These are phyloP conservation scores for Anas platyrhynchos DNA, from an alignment of 2,113 vertebrate species.

Conservation along the genomic window DNA sequence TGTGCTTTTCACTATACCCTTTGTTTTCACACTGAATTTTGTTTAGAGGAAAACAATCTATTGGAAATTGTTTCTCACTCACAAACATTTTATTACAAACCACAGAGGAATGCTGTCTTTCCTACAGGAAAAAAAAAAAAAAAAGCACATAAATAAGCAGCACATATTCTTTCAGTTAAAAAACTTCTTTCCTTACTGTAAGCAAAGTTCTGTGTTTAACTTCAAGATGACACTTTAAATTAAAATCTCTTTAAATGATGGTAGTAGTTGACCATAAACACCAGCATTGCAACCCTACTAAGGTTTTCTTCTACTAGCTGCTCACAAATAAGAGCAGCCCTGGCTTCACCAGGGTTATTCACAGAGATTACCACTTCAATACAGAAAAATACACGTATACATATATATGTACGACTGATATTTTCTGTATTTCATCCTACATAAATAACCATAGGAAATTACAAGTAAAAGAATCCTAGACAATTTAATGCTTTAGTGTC, in stretches of 20 bases:
- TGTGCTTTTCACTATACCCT: neutral
- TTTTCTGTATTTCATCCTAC: neutral
- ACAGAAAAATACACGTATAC: neutral
- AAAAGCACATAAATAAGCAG: neutral
- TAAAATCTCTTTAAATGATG: neutral
- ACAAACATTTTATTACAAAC: neutral
- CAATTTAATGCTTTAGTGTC: neutral
- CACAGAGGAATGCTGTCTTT: neutral
- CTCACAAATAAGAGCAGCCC: neutral
- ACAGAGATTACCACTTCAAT: neutral
- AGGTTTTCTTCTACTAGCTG: neutral
- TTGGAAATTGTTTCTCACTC: constrained; percentile 2
- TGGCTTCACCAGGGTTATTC: neutral
- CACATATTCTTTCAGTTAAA: neutral
- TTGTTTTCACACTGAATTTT: neutral
- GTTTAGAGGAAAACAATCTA: constrained; percentile 18
- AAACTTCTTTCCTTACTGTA: neutral
- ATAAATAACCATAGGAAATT: neutral
- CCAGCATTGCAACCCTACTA: neutral
- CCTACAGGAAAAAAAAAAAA: neutral
- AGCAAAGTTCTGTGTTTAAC: neutral
- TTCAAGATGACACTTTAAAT: neutral
- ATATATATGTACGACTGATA: neutral
- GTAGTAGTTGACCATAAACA: neutral
- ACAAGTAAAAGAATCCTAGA: neutral